These are phyloP conservation scores for Sus cebifrons DNA, from an alignment of 2,797 vertebrate species.

Conservation along the genomic window DNA sequence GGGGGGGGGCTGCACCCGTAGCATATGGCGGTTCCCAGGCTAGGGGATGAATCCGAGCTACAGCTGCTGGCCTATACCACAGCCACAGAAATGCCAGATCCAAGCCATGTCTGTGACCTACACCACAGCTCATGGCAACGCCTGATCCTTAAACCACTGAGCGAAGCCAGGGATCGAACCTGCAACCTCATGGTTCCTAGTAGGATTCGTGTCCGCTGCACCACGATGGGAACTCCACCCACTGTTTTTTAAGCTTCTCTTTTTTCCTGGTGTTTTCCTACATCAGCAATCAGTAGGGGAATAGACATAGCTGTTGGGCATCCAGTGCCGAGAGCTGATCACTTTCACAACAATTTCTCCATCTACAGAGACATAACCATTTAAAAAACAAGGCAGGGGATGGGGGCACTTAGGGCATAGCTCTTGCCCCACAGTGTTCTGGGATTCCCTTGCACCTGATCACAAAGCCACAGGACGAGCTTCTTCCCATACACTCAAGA, in stretches of 20 bases:
- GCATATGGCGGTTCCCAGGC: too few relatives aligned
- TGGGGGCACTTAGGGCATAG: neutral
- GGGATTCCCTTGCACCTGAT: neutral
- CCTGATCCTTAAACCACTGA: too few relatives aligned
- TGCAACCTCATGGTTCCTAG: too few relatives aligned
- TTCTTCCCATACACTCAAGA: neutral
- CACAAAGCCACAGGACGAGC: neutral
- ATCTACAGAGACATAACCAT: neutral
- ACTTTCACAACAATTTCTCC: slow-evolving; percentile 3
- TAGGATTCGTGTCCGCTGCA: too few relatives aligned
- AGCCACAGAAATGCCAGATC: too few relatives aligned
- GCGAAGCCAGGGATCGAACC: too few relatives aligned
- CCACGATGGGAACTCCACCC: too few relatives aligned
- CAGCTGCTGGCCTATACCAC: too few relatives aligned
- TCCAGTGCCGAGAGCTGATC: neutral
- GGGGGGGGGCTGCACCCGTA: too few relatives aligned
- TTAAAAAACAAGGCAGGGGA: neutral
- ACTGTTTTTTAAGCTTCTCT: neutral
- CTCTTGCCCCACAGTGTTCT: neutral
- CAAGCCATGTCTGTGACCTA: too few relatives aligned
- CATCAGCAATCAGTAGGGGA: slow-evolving; percentile 64
- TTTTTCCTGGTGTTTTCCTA: slow-evolving; percentile 47
- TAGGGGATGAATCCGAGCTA: too few relatives aligned
- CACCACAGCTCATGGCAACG: too few relatives aligned
- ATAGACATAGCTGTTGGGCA: slow-evolving; percentile 36